A percentile compares a stretch with the other conserved stretches of the same genome.
These are phyloP conservation scores for Gallinago jamesoni DNA, from an alignment of 2,113 vertebrate genomes.

Conservation along the genomic window DNA sequence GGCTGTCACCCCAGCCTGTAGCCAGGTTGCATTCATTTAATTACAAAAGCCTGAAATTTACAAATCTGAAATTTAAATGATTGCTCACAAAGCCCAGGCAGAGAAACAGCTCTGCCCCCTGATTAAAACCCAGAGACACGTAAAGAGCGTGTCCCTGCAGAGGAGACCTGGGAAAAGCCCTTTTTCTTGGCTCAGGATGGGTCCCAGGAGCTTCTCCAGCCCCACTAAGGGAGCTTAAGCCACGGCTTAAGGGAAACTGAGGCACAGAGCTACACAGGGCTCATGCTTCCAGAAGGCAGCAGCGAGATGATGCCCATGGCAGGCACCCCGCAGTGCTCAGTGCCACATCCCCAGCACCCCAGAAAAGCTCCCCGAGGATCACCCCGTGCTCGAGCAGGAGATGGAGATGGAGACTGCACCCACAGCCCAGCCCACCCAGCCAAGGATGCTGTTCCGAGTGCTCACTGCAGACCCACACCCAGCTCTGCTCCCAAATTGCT, in stretches of 20 bases:
- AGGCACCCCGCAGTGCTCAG: background rate
- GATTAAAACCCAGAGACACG: background rate
- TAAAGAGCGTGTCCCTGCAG: fast-evolving
- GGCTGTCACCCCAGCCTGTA: fast-evolving
- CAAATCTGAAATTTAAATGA: background rate
- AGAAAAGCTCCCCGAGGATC: background rate
- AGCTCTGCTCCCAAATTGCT: background rate
- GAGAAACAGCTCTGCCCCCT: background rate
- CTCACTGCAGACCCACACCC: background rate
- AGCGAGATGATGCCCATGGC: fast-evolving
- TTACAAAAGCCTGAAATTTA: background rate
- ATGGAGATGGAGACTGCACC: background rate
- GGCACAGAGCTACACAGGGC: background rate
- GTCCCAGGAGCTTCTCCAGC: background rate
- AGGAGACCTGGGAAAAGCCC: background rate
- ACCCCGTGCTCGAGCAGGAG: background rate
- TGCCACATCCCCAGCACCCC: fast-evolving
- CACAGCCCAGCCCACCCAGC: background rate
- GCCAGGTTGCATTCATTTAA: background rate
- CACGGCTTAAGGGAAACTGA: background rate
- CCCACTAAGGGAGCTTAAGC: background rate
- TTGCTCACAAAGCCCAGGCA: background rate
- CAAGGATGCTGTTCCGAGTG: fast-evolving
- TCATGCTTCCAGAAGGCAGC: background rate
- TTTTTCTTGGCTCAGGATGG: background rate